These are phyloP conservation scores for Coccyzus lansbergi DNA, from an alignment of 2,797 vertebrate species.

Conservation along the genomic window DNA sequence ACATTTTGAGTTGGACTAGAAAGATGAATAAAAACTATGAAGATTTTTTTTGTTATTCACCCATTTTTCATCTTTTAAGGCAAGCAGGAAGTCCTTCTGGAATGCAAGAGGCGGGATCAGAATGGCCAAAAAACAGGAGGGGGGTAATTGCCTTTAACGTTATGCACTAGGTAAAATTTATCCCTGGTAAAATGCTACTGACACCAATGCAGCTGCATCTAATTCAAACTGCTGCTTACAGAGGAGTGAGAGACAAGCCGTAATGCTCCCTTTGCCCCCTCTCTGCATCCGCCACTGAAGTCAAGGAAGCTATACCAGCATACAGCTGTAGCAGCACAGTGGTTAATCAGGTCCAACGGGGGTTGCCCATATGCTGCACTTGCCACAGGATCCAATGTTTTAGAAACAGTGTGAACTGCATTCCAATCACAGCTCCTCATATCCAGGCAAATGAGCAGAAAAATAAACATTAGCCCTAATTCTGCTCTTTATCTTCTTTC, in stretches of 20 bases:
- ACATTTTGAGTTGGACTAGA: neutral
- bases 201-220: neutral
- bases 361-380: neutral
- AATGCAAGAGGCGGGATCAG: constrained; percentile 28
- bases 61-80: constrained; percentile 48
- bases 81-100: constrained; percentile 39
- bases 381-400: neutral
- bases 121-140: neutral
- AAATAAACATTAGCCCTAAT: neutral
- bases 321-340: neutral
- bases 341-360: neutral
- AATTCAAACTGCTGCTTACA: neutral
- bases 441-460: neutral
- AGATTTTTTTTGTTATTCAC: constrained; percentile 3
- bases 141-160: neutral
- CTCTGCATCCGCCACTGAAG: neutral
- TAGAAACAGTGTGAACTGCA: neutral
- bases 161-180: neutral
- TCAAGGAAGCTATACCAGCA: neutral
- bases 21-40: neutral
- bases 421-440: neutral
- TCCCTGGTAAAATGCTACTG: neutral
- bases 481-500: constrained; percentile 1
- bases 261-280: neutral
- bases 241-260: neutral